Evolutionary conservation across 2,113 vertebrate species (phyloP), one percentile per base, ranked within the genome.

Genomic region (Pagrus major): DNA sequence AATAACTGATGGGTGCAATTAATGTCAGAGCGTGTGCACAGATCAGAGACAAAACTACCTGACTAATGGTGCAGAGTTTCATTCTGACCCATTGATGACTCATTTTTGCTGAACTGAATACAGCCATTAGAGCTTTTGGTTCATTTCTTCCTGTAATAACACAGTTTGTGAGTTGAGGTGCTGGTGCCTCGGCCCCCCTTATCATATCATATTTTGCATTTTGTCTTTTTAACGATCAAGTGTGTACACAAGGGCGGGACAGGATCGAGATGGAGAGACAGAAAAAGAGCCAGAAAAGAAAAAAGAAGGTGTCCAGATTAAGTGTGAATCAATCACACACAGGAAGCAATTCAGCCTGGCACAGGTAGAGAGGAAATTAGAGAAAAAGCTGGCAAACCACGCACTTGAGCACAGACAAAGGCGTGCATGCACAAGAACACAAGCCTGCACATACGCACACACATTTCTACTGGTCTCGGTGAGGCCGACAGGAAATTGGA

Each of bases 361-460:
- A 88, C 76, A 89, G 91, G 87, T 90, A 85, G 71, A 82, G 71
- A 91, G 92, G 91, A 92, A 94, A 92, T 93, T 86, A 86, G 85
- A 91, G 75, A 76, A 16, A n/a, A 88, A 79, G 67, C 68, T 65
- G 69, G 67, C 63, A 64, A 76, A 60, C 51, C 41, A 75, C 18
- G 37, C 60, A 42, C 29, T n/a, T 21, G 16, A 54, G 41, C 64
- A 70, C 74, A 27, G 65, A 44, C 46, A 35, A 21, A 49, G 41
- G 74, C 8, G 39, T 12, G 27, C n/a, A 2, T 15, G 15, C 3
- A 3, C 18, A 46, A 47, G 37, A 63, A 70, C 66, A 78, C 67
- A 81, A 52, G 33, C 14, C 23, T 35, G 35, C 51, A 58, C 83
- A 52, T 49, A 42, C 46, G 56, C 60, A 14, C 49, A 67, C 74